These are phyloP conservation scores for Todiramphus saurophagus DNA, from an alignment of 2,113 vertebrate species.

Conservation along the genomic window DNA sequence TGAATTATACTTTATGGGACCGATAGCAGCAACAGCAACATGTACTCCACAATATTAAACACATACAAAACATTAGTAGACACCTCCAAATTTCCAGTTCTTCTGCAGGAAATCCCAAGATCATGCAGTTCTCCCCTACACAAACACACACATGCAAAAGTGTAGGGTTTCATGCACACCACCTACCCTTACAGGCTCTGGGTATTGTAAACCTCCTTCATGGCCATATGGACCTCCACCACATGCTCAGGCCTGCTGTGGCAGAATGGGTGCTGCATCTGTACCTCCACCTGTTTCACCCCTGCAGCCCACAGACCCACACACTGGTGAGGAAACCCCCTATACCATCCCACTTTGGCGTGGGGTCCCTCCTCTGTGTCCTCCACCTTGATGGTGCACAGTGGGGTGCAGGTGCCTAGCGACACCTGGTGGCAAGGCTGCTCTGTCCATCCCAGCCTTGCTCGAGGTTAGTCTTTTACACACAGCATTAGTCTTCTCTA, in stretches of 20 bases:
- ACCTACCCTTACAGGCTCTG: accelerated
- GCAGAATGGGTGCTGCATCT: not conserved
- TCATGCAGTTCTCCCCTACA: accelerated
- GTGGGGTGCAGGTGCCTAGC: accelerated
- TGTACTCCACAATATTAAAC: not conserved
- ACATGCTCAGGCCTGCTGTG: not conserved
- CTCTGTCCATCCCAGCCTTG: too few species aligned
- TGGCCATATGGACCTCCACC: accelerated
- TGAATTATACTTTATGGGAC: not conserved
- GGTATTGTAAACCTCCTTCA: not conserved
- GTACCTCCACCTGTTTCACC: accelerated
- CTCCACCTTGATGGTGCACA: accelerated
- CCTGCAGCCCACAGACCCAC: not conserved
- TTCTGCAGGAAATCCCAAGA: not conserved
- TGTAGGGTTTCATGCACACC: accelerated
- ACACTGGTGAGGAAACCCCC: accelerated
- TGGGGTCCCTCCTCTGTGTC: accelerated
- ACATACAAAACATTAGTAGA: not conserved
- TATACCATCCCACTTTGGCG: accelerated
- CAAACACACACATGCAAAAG: accelerated
- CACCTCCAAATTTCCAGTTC: not conserved
- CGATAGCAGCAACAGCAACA: not conserved
- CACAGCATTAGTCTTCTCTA: not conserved
- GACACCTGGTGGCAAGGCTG: accelerated
- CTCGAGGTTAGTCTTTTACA: not conserved